Conservation (phyloP, 2,113 vertebrate species). For the Rafetus swinhoei region DNA sequence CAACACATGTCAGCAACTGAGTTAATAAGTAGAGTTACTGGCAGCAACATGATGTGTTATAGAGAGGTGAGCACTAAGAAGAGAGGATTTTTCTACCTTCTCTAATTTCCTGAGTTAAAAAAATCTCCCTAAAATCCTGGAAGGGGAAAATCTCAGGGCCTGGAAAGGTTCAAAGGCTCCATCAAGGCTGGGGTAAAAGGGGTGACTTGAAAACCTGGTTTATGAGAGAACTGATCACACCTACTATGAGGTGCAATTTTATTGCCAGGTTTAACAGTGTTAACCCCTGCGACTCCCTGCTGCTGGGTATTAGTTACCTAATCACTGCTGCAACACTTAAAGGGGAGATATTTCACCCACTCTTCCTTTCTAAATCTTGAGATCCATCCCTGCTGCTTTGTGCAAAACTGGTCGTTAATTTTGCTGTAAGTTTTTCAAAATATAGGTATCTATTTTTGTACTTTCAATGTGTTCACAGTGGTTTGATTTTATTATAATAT, state of each 20-base stretch:
- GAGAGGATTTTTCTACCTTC: background rate
- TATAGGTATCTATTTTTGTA: constrained; percentile 16
- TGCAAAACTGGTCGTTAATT: background rate
- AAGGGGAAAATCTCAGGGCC: background rate
- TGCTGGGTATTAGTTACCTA: background rate
- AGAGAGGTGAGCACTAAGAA: background rate
- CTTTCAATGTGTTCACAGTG: background rate
- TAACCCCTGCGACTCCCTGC: background rate
- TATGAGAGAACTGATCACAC: background rate
- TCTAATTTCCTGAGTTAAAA: background rate
- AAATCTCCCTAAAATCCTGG: background rate
- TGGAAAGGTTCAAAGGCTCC: background rate
- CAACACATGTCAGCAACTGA: background rate
- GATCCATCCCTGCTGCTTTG: background rate
- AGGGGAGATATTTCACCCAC: background rate
- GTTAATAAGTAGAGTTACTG: background rate
- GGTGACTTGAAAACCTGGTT: background rate
- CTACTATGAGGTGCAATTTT: background rate
- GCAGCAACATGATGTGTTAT: too few relatives aligned
- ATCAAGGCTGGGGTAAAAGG: background rate
- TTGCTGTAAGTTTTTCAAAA: background rate
- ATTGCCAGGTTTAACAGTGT: background rate
- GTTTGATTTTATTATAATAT: background rate
- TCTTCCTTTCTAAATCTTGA: background rate
- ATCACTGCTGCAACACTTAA: background rate